Base-by-base conservation (phyloP, 2,113 vertebrate genomes). In the Clarias magur region DNA sequence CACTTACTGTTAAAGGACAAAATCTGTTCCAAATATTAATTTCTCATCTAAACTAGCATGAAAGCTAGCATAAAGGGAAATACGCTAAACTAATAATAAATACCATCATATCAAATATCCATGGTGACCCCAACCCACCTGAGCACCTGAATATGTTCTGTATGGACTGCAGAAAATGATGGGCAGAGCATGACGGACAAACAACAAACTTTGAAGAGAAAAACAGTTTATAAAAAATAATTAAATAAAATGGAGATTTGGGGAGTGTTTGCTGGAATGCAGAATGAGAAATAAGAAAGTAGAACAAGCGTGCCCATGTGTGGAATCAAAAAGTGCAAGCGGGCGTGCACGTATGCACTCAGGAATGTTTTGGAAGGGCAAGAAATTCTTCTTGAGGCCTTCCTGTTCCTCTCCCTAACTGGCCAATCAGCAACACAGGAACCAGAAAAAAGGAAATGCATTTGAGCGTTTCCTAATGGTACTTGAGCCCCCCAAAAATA, bases 371-470 rank as follows among this genome's bases (percentile, higher is more conserved):
- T 79, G 53, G n/a, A 21, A 3, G 13, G n/a, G 76, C 53, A 79
- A 57, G 13, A 57, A 57, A 80, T 57, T 57, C 53, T 57, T 79
- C 27, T 30, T 57, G n/a, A 10, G n/a, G 76, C 17, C 76, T 80
- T 80, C 76, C 76, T 80, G 76, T 80, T 57, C 54, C n/a, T 57
- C 54, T 57, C n/a, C 3, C 17, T 27, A 30, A 57, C 16, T 30
- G 27, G 15, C 76, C 76, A 80, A 80, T 80, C 54, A 80, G 76
- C 54, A 57, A 57, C 54, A 78, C 16, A 78, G 48, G 3, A 78
- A 15, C 2, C 0, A 9, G 27, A 16, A 57, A 80, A 57, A 80
- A 59, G 76, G 54, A 80, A 57, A 54, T 19, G n/a, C 4, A 9
- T n/a, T 30, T 57, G 0, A 54, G 76, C 57, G 30, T 59, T 57